These are phyloP conservation scores for Drosophila mulleri DNA, from an alignment of 2,888 invertebrate genomes.

Conservation along the genomic window DNA sequence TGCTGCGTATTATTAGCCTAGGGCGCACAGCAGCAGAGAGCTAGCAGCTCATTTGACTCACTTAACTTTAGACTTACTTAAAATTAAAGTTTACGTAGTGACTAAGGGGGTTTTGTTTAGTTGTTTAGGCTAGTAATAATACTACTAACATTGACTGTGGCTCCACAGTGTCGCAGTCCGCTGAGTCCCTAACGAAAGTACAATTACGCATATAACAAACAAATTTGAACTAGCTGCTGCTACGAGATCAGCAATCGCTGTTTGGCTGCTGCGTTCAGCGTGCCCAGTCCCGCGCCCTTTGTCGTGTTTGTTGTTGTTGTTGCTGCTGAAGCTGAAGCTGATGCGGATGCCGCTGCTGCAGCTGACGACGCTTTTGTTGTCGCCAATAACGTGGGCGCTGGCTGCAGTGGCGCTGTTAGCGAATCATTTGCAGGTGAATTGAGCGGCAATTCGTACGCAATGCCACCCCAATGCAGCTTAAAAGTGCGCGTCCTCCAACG, in stretches of 20 bases:
- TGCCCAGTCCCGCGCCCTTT: constrained; percentile 18
- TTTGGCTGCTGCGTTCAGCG: constrained; percentile 40
- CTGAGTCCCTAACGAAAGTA: constrained; percentile 51
- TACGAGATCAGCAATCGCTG: constrained; percentile 69
- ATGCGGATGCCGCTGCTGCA: constrained; percentile 14
- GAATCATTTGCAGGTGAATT: constrained; percentile 83
- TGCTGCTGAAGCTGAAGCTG: background rate
- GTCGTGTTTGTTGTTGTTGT: constrained; percentile 1
- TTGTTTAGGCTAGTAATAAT: constrained; percentile 69
- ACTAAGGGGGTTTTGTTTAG: constrained; percentile 61
- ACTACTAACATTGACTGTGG: constrained; percentile 57
- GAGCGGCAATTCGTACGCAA: constrained; percentile 91
- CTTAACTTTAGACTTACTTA: constrained; percentile 48
- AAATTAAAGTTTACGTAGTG: constrained; percentile 61
- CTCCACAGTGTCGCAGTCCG: constrained; percentile 44
- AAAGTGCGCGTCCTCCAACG: constrained; percentile 97
- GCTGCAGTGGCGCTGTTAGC: constrained; percentile 51
- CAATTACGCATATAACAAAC: constrained; percentile 63
- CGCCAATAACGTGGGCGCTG: constrained; percentile 62
- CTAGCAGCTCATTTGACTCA: constrained; percentile 17
- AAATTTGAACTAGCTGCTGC: constrained; percentile 69
- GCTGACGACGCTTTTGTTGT: constrained; percentile 3
- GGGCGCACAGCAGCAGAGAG: constrained; percentile 9
- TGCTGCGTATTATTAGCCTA: constrained; percentile 9
- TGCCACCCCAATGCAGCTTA: constrained; percentile 97